Evolutionary conservation across 2,888 invertebrate species (phyloP).

Genomic region (Apamea monoglypha): DNA sequence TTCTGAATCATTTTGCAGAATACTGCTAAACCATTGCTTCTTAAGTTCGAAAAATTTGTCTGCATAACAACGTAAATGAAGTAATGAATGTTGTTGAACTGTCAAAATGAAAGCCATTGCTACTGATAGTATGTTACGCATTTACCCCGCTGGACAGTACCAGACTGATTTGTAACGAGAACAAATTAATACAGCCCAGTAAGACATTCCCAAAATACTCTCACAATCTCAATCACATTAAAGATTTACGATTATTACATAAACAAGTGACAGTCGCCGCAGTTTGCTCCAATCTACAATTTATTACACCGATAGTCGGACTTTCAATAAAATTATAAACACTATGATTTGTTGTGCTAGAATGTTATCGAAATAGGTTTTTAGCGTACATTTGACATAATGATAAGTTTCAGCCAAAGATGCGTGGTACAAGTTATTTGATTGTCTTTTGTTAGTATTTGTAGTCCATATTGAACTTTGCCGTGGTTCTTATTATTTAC

Average conservation of each 20-base stretch:
- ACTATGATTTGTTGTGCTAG: slow-evolving; percentile 25
- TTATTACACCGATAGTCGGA: slow-evolving; percentile 30
- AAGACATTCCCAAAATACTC: neutral
- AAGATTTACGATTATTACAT: slow-evolving; percentile 26
- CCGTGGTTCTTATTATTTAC: neutral
- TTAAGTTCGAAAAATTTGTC: neutral
- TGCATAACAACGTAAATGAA: no score
- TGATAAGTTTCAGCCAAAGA: slow-evolving; percentile 33
- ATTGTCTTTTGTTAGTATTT: slow-evolving; percentile 5
- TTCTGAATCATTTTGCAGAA: no score
- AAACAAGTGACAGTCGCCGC: slow-evolving; percentile 19
- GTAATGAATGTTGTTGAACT: no score
- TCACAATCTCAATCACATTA: slow-evolving; percentile 11
- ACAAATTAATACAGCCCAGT: neutral
- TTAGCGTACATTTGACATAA: slow-evolving; percentile 45
- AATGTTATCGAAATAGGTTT: slow-evolving; percentile 61
- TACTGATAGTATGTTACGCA: no score
- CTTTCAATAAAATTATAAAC: slow-evolving; percentile 55
- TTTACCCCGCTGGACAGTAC: no score
- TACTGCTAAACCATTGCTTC: no score
- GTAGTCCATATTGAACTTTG: neutral
- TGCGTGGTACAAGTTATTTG: slow-evolving; percentile 20
- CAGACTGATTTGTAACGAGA: no score
- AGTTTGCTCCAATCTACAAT: slow-evolving; percentile 31
- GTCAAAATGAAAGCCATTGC: no score